These are phyloP conservation scores for Drosophila repleta DNA, from an alignment of 1,140 invertebrate genomes.

Conservation along the genomic window DNA sequence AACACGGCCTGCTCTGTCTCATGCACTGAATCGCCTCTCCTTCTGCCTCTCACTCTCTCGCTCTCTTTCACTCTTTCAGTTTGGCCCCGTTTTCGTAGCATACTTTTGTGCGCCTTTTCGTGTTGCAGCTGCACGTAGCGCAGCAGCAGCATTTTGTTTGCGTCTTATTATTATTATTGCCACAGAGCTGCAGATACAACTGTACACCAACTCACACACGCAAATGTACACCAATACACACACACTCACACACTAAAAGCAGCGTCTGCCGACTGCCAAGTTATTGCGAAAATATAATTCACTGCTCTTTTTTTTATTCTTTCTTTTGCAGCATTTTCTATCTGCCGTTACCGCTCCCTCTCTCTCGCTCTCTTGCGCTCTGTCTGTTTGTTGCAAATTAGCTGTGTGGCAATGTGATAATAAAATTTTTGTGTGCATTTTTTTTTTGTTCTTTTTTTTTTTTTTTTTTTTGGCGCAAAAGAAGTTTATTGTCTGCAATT, in stretches of 20 bases:
- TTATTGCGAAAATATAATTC: conserved; percentile 80
- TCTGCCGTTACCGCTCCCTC: neutral
- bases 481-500: conserved; percentile 78
- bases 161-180: conserved; percentile 79
- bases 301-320: conserved; percentile 60
- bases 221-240: conserved; percentile 33
- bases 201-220: conserved; percentile 34
- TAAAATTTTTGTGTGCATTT: conserved; percentile 58
- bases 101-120: conserved; percentile 29
- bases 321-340: conserved; percentile 43
- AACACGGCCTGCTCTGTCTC: neutral
- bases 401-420: conserved; percentile 76
- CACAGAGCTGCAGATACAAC: conserved; percentile 56
- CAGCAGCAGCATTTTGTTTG: conserved; percentile 52
- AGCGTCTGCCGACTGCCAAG: conserved; percentile 58
- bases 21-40: too few species aligned
- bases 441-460: conserved; percentile 22
- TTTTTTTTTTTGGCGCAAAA: conserved; percentile 53
- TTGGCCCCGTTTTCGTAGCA: conserved; percentile 26
- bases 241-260: conserved; percentile 25
- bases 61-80: conserved; percentile 6
- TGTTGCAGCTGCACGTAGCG: conserved; percentile 51
- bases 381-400: conserved; percentile 58
- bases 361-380: neutral
- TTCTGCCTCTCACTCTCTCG: neutral